Evolutionary conservation across 2,113 vertebrate species (phyloP).

Genomic region (Stegostoma tigrinum): DNA sequence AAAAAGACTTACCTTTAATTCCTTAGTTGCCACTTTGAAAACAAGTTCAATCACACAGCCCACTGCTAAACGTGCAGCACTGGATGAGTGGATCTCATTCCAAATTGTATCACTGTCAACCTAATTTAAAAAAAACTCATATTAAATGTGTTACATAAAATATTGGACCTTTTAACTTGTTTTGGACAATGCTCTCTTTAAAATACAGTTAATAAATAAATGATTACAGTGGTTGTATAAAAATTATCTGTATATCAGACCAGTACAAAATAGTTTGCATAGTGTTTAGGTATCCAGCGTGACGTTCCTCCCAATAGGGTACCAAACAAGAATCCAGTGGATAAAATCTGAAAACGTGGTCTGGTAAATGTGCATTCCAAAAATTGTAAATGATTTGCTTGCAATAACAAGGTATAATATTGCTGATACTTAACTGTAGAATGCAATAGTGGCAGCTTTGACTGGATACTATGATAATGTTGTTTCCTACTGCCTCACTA

Average conservation of each 20-base stretch:
- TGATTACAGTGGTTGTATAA: not conserved
- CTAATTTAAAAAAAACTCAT: slow-evolving; percentile 53
- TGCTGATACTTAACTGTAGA: not conserved
- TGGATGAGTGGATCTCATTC: slow-evolving; percentile 91
- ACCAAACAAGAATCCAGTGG: not conserved
- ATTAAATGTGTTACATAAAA: not conserved
- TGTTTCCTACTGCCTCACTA: not conserved
- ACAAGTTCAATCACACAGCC: slow-evolving; percentile 92
- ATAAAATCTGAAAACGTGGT: not conserved
- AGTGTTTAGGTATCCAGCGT: not conserved
- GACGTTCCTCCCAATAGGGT: not conserved
- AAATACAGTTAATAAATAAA: not conserved
- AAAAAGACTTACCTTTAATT: slow-evolving; percentile 76
- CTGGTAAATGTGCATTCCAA: not conserved
- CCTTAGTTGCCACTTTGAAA: slow-evolving; percentile 88
- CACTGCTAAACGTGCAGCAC: slow-evolving; percentile 85
- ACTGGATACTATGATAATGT: too few relatives aligned
- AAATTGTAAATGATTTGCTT: not conserved
- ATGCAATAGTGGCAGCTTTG: not conserved
- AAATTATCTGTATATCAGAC: not conserved
- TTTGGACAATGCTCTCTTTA: not conserved
- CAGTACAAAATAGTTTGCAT: not conserved
- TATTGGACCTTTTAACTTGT: not conserved
- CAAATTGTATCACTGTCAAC: slow-evolving; percentile 97
- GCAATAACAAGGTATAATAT: not conserved